These are phyloP conservation scores for Apis florea DNA, from an alignment of 1,140 invertebrate species.

Conservation along the genomic window DNA sequence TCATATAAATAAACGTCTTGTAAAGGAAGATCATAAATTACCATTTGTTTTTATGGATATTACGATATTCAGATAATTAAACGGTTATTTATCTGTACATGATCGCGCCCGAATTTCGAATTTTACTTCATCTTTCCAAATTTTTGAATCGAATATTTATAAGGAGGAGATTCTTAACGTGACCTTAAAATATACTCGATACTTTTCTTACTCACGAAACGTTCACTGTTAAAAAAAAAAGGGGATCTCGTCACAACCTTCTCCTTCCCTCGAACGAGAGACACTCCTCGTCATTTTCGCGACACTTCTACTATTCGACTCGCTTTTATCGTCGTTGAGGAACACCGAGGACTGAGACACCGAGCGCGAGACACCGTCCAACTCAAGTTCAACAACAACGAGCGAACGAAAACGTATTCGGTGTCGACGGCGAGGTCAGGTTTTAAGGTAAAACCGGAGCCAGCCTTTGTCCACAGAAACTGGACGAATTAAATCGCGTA, in stretches of 20 bases:
- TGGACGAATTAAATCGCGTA: constrained; percentile 34
- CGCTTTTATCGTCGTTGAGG: neutral
- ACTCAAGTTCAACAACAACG: neutral
- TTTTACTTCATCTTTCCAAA: neutral
- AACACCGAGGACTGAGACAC: neutral
- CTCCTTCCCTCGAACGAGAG: neutral
- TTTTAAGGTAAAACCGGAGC: constrained; percentile 54
- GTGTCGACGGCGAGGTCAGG: constrained; percentile 44
- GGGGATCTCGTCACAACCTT: too few species aligned
- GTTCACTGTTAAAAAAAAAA: too few species aligned
- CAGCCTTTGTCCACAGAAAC: constrained; percentile 42
- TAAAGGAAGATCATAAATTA: neutral
- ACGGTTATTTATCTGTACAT: neutral
- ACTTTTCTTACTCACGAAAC: too few species aligned
- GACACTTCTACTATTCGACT: too few species aligned
- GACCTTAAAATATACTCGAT: too few species aligned
- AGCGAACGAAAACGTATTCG: constrained; percentile 26
- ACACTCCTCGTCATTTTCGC: neutral
- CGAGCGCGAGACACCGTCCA: neutral
- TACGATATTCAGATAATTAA: neutral
- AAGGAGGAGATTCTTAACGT: too few species aligned
- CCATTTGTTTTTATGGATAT: neutral
- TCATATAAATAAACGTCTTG: too few species aligned
- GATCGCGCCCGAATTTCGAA: neutral
- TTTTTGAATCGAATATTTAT: too few species aligned